Evolutionary conservation across 2,113 vertebrate genomes (phyloP).

Genomic region (Takifugu bimaculatus): DNA sequence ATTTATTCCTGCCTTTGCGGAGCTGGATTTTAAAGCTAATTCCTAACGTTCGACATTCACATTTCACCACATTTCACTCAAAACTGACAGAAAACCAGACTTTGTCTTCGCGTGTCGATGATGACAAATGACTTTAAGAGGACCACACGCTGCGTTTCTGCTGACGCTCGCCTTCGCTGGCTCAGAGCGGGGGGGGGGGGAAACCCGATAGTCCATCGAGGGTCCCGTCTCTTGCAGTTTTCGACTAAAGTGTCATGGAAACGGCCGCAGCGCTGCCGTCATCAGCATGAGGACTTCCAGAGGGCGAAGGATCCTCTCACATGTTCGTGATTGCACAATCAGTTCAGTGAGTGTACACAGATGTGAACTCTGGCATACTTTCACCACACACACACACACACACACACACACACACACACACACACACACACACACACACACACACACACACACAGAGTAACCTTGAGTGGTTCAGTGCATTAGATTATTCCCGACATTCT

Average conservation of each 20-base stretch:
- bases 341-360: constrained; percentile 50
- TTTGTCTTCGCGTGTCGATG: too few relatives aligned
- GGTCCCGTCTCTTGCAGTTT: constrained; percentile 1
- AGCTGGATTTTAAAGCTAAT: too few relatives aligned
- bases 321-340: constrained; percentile 53
- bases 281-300: constrained; percentile 16
- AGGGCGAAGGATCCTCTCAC: constrained; percentile 12
- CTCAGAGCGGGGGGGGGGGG: neutral
- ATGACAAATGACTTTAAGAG: neutral
- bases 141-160: constrained; percentile 15
- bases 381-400: constrained; percentile 7
- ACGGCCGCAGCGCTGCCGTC: constrained; percentile 16
- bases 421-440: neutral
- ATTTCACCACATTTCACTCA: too few relatives aligned
- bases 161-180: constrained; percentile 7
- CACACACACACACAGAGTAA: constrained; percentile 1
- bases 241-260: constrained; percentile 3
- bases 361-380: constrained; percentile 58
- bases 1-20: too few relatives aligned
- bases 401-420: constrained; percentile 8
- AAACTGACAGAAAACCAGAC: too few relatives aligned
- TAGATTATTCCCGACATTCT: neutral
- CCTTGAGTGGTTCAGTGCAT: neutral
- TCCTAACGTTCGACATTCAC: too few relatives aligned
- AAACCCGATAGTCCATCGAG: constrained; percentile 22